Conservation (phyloP, 2,113 vertebrate species). For the Noctilio leporinus region DNA sequence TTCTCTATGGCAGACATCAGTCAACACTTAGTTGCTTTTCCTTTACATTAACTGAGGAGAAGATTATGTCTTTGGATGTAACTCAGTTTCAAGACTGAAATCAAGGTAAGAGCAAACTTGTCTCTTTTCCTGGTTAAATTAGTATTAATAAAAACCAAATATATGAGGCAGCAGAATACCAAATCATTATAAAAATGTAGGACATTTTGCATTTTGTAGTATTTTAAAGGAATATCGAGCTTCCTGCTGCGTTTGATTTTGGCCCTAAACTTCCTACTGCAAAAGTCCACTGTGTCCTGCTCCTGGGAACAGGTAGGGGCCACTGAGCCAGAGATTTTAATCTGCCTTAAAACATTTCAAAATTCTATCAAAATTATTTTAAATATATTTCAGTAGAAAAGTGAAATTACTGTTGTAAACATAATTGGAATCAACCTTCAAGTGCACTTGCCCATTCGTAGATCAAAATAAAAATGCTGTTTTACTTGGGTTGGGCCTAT, state of each 20-base stretch:
- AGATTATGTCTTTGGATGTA: background rate
- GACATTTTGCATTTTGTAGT: background rate
- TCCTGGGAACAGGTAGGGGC: background rate
- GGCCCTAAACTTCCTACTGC: fast-evolving
- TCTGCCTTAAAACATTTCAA: background rate
- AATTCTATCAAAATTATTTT: background rate
- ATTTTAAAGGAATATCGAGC: background rate
- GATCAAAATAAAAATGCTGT: background rate
- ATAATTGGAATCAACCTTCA: background rate
- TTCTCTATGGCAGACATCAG: background rate
- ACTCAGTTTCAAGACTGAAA: background rate
- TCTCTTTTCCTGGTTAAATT: background rate
- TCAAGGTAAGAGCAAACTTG: background rate
- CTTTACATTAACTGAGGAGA: background rate
- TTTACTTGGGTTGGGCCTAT: background rate
- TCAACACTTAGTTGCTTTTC: background rate
- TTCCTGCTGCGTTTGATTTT: background rate
- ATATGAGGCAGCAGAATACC: background rate
- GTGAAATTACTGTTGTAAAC: background rate
- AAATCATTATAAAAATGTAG: background rate
- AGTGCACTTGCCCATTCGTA: background rate
- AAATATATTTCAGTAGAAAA: background rate
- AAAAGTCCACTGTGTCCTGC: background rate
- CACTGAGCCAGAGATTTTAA: background rate
- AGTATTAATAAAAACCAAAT: background rate